Evolutionary conservation across 2,888 invertebrate species (phyloP), one percentile per base, ranked within the genome.

Genomic region (Leucania comma): DNA sequence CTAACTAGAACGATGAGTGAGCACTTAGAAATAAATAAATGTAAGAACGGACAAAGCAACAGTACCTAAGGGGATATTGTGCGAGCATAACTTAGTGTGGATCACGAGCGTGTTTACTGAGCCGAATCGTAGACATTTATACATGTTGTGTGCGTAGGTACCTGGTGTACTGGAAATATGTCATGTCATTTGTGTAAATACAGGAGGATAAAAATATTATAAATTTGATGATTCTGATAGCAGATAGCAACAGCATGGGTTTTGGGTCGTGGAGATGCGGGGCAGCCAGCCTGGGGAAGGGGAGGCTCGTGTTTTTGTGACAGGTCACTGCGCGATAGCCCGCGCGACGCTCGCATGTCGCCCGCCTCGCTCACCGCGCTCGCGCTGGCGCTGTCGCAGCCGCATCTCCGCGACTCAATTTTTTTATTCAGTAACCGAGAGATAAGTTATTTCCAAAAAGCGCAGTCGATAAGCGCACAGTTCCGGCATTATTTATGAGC

Each of bases 321-420:
- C 80, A 86, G 91, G 92, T 91, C 90, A 88, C 81, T 74, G 70
- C 80, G 88, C 87, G 92, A 92, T 91, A 92, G 89, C 91, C 89
- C 77, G 67, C 73, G 59, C 62, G 57, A 29, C 64, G 68, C 54
- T 63, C 46, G 72, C 57, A 12, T n/a, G 46, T 20, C 17, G 42
- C 42, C 14, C 46, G 22, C 20, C 35, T 26, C 22, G 56, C 38
- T 24, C 72, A 22, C 46, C 53, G 46, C 60, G 63, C 57, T 65
- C 35, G 53, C 29, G n/a, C 14, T 26, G 35, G n/a, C 9, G 10
- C 22, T 26, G 38, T 48, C 53, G 42, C 62, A 26, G 64, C 57
- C 67, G 53, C 81, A 51, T 67, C 72, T 59, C 58, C 46, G 66
- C 32, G 22, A n/a, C 54, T 62, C 67, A 42, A 72, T 60, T 87